Conservation (phyloP, 2,888 invertebrate species). For the Heliconius erato region DNA sequence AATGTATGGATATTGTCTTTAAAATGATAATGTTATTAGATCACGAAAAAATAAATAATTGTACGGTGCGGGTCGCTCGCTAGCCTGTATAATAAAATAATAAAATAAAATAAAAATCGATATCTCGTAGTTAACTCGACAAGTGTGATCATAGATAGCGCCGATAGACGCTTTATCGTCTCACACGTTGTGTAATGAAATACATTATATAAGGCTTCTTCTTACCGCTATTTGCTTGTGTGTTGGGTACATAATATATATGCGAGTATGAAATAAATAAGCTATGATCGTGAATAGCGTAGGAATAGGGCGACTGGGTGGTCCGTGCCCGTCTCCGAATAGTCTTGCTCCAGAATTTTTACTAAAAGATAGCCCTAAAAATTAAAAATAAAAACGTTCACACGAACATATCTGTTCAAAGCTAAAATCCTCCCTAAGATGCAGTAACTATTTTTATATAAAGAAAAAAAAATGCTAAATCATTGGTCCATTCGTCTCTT, state of each 20-base stretch:
- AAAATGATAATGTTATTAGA: too few relatives aligned
- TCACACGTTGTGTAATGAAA: constrained; percentile 2
- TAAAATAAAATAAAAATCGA: constrained; percentile 1
- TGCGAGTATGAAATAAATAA: not conserved
- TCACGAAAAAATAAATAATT: too few relatives aligned
- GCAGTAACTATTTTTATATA: not conserved
- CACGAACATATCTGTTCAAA: too few relatives aligned
- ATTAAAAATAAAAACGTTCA: too few relatives aligned
- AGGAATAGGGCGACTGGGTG: not conserved
- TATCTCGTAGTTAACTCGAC: not conserved
- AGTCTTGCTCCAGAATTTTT: too few relatives aligned
- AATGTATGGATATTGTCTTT: too few relatives aligned
- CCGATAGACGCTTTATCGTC: not conserved
- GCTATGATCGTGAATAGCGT: not conserved
- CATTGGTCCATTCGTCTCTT: not conserved
- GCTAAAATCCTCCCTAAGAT: not conserved
- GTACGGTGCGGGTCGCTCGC: too few relatives aligned
- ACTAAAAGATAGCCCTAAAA: too few relatives aligned
- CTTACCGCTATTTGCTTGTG: not conserved
- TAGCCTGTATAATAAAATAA: not conserved
- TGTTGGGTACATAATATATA: not conserved
- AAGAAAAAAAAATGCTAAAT: too few relatives aligned
- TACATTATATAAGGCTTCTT: not conserved
- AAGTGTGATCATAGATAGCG: not conserved
- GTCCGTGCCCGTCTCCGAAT: too few relatives aligned